Base-by-base conservation (phyloP, 2,888 invertebrate species). In the Gasteruption jaculator region DNA sequence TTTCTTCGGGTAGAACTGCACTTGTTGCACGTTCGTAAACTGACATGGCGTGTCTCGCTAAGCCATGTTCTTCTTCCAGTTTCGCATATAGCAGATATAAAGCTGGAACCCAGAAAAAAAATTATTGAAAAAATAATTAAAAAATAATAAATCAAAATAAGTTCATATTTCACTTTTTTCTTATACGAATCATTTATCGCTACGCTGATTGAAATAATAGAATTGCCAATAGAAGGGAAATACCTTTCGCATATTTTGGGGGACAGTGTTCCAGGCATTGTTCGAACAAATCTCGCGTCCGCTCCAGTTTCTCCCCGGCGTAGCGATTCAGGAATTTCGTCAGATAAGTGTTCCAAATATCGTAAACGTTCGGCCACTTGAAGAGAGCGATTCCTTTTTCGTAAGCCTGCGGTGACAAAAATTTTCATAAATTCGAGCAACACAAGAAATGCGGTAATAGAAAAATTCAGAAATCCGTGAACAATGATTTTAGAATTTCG, bases 321-420 rank as follows among this genome's bases (percentile, higher is more conserved):
- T 99, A 99, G 50, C 99, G 81, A 55, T 86, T 85, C 42, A 97
- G 80, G 73, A 99, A 99, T 73, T 99, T 99, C 3, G 90, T 91
- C 32, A 99, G 76, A 73, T 99, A 99, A 1, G 94, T 92, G 67
- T 96, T 96, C 99, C 99, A 99, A 57, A 99, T 92, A 63, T 99
- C 99, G 71, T 86, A 97, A 1, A 99, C 97, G 76, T 96, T 94
- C 0, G 99, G 99, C 99, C 99, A 99, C 68, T 90, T 94, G 73
- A 99, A 99, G 40, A 99, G 73, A 0, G 95, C 86, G 60, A 99
- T 93, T 21, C 96, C 99, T 72, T 96, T 97, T 72, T 99, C 97
- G 73, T 97, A 99, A 2, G 91, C 92, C 65, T 88, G 74, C 35
- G 74, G 74, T 60, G n/a, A n/a, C n/a, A 38, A 33, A 41, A 35